Conservation (phyloP, 2,797 vertebrate genomes). For the Geotrypetes seraphini region DNA sequence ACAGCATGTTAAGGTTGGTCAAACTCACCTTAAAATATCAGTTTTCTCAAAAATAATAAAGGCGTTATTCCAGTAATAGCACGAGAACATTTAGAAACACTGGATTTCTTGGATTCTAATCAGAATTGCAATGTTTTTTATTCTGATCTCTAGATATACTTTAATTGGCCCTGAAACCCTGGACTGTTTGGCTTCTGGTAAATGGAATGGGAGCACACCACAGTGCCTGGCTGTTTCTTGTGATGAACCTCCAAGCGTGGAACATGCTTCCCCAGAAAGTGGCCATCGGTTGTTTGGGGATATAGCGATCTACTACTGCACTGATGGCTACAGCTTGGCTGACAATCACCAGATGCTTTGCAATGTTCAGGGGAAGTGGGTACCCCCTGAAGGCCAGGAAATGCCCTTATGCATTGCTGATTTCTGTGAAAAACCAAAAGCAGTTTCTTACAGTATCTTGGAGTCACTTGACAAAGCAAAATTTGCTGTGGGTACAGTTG, state of each 20-base stretch:
- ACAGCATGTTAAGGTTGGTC: too few relatives aligned
- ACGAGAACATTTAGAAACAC: too few relatives aligned
- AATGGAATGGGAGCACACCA: constrained; percentile 72
- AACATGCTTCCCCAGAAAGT: constrained; percentile 80
- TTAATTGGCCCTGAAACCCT: constrained; percentile 73
- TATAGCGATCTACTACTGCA: constrained; percentile 85
- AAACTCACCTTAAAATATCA: too few relatives aligned
- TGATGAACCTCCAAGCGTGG: constrained; percentile 79
- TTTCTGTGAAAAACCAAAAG: constrained; percentile 80
- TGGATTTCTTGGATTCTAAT: too few relatives aligned
- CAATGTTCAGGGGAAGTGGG: constrained; percentile 82
- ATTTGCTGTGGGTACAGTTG: constrained; percentile 72
- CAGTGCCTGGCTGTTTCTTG: constrained; percentile 90
- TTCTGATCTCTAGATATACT: constrained; percentile 64
- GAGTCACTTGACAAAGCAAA: constrained; percentile 81
- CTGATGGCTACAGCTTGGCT: constrained; percentile 78
- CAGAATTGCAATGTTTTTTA: too few relatives aligned
- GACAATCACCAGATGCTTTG: constrained; percentile 86
- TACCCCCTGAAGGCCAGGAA: constrained; percentile 66
- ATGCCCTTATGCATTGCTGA: constrained; percentile 81
- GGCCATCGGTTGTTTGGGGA: constrained; percentile 87
- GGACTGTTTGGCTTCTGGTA: constrained; percentile 71
- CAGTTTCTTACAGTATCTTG: constrained; percentile 75
- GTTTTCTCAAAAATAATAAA: too few relatives aligned
- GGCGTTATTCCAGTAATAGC: too few relatives aligned